Conservation (phyloP, 2,888 invertebrate genomes). For the Caenorhabditis zanzibari region DNA sequence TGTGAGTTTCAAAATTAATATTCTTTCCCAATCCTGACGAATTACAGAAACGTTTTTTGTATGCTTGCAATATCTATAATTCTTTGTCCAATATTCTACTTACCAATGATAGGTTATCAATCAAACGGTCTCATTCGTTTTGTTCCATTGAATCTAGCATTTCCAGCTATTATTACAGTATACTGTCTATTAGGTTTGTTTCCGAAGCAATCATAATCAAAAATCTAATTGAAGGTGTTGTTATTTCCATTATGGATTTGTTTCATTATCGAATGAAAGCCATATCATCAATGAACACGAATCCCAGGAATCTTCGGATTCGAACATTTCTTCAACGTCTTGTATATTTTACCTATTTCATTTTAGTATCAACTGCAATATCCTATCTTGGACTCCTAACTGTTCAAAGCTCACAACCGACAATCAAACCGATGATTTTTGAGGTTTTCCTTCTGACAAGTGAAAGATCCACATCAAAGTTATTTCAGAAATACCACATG, state of each 20-base stretch:
- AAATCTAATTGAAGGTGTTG: constrained; percentile 29
- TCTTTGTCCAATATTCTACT: constrained; percentile 47
- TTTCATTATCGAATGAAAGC: constrained; percentile 51
- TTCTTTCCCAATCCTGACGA: background rate
- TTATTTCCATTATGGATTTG: constrained; percentile 40
- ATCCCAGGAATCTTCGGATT: constrained; percentile 3
- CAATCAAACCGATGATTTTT: constrained; percentile 50
- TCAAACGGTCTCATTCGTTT: constrained; percentile 41
- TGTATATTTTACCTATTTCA: constrained; percentile 28
- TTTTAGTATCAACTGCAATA: constrained; percentile 26
- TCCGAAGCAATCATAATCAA: background rate
- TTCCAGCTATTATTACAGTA: constrained; percentile 43
- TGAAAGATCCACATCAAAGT: background rate
- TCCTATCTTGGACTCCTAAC: constrained; percentile 43
- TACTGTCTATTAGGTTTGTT: constrained; percentile 31
- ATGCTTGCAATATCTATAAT: constrained; percentile 41
- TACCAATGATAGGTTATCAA: constrained; percentile 55
- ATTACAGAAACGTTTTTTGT: constrained; percentile 34
- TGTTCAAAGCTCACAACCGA: constrained; percentile 47
- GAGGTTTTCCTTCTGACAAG: constrained; percentile 18
- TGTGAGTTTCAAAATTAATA: constrained; percentile 6
- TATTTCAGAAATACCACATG: constrained; percentile 52
- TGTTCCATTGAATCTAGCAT: constrained; percentile 31
- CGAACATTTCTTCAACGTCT: constrained; percentile 21
- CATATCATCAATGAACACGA: constrained; percentile 31